Percentiles rank a stretch among this genome's conserved stretches.
These are phyloP conservation scores for Hipposideros armiger DNA, from an alignment of 2,113 vertebrate species.

Conservation along the genomic window DNA sequence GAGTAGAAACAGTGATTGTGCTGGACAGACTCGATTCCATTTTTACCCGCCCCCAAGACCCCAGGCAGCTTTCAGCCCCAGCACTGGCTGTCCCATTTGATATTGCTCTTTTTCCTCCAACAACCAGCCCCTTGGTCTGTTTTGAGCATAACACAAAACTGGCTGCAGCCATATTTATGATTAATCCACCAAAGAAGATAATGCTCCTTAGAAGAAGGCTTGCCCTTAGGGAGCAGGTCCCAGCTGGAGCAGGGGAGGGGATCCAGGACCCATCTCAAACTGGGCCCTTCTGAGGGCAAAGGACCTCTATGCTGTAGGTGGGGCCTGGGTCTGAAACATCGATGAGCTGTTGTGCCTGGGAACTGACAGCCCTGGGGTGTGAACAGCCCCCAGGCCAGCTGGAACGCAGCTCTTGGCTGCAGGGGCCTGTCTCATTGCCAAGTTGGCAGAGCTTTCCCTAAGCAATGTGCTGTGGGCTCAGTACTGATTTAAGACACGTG, in stretches of 20 bases:
- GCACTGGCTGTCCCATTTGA: not conserved
- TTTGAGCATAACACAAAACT: not conserved
- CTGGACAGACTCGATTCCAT: not conserved
- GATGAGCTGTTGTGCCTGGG: not conserved
- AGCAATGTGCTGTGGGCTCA: not conserved
- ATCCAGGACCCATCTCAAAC: fast-evolving
- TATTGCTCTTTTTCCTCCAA: not conserved
- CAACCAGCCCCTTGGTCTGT: not conserved
- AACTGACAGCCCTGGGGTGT: not conserved
- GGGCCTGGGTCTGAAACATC: not conserved
- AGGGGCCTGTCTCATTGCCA: not conserved
- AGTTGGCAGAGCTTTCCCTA: slow-evolving; percentile 12
- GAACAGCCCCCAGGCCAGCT: slow-evolving; percentile 51
- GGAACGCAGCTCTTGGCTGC: slow-evolving; percentile 40
- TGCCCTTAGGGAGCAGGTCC: not conserved
- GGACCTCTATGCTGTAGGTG: not conserved
- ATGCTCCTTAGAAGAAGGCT: not conserved
- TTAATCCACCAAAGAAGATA: not conserved
- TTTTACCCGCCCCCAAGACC: not conserved
- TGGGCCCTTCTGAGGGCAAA: not conserved
- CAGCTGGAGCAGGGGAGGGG: not conserved
- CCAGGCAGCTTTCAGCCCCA: not conserved
- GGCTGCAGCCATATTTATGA: not conserved
- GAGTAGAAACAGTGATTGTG: not conserved
- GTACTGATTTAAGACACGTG: not conserved